A percentile compares a stretch with the other conserved stretches of the same genome.
phyloP scores from a whole-genome alignment of 2,797 vertebrate species.

The Loriculus beryllinus region DNA sequence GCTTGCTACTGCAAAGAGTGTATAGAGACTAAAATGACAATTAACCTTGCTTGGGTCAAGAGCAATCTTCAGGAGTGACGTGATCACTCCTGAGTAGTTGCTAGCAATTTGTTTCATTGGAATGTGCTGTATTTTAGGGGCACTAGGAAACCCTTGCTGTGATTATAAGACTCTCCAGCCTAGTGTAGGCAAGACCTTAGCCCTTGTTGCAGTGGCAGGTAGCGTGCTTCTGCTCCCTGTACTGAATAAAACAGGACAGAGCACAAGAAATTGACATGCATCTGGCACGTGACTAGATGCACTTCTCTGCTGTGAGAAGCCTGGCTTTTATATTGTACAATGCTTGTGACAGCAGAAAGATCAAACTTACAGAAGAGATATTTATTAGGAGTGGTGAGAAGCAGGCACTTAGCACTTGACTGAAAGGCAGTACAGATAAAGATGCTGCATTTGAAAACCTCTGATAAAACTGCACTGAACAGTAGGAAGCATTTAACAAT shows the following conservation, averaged over 20 bases:
- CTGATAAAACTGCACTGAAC: background rate
- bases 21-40: background rate
- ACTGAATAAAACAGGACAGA: background rate
- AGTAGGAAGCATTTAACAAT: slow-evolving; percentile 26
- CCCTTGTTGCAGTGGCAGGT: background rate
- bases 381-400: background rate
- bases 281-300: background rate
- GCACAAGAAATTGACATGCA: background rate
- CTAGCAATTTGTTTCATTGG: background rate
- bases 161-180: background rate
- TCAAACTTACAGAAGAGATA: background rate
- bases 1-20: background rate
- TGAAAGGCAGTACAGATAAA: slow-evolving; percentile 14
- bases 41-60: slow-evolving; percentile 14
- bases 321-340: background rate
- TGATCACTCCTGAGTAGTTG: background rate
- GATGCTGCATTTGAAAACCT: slow-evolving; percentile 15
- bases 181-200: background rate
- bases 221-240: background rate
- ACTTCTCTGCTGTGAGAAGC: background rate
- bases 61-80: background rate
- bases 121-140: background rate
- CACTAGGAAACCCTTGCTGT: background rate
- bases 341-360: background rate
- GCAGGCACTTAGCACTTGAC: background rate